These are phyloP conservation scores for Gymnodraco acuticeps DNA, from an alignment of 2,797 vertebrate genomes.

Conservation along the genomic window DNA sequence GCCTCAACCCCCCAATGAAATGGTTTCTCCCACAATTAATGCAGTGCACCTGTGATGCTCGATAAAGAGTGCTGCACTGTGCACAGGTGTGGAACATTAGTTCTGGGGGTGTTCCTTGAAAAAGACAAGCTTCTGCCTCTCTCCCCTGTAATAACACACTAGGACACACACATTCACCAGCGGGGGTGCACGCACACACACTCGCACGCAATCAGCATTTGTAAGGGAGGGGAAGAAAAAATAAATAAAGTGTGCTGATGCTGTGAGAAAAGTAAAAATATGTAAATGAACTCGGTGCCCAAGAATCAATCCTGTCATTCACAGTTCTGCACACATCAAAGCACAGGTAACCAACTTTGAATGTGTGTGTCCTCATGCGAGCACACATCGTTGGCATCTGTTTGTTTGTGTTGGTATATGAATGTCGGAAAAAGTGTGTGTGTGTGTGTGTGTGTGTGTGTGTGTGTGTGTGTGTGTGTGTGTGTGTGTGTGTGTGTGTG, in stretches of 20 bases:
- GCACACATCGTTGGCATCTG: constrained; percentile 33
- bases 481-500: constrained; percentile 33
- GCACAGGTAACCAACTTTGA: constrained; percentile 62
- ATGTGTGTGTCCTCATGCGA: constrained; percentile 28
- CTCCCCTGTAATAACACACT: constrained; percentile 77
- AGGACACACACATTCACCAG: constrained; percentile 62
- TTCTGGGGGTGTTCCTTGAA: constrained; percentile 89
- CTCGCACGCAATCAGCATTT: constrained; percentile 38
- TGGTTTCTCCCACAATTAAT: constrained; percentile 89
- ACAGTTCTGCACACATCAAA: constrained; percentile 74
- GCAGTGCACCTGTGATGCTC: constrained; percentile 90
- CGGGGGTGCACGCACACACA: constrained; percentile 8
- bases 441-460: constrained; percentile 17
- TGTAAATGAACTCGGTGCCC: constrained; percentile 83
- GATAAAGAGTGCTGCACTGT: constrained; percentile 88
- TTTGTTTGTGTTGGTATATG: constrained; percentile 30
- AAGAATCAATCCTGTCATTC: constrained; percentile 84
- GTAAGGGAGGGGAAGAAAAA: constrained; percentile 6
- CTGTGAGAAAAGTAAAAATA: constrained; percentile 80
- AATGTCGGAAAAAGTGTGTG: constrained; percentile 24
- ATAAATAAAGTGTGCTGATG: constrained; percentile 60
- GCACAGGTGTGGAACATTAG: constrained; percentile 92
- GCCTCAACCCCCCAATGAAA: constrained; percentile 68
- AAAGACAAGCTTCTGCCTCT: constrained; percentile 81
- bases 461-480: constrained; percentile 11